Conservation (phyloP, 2,113 vertebrate species). For the Marmota flaviventris region DNA sequence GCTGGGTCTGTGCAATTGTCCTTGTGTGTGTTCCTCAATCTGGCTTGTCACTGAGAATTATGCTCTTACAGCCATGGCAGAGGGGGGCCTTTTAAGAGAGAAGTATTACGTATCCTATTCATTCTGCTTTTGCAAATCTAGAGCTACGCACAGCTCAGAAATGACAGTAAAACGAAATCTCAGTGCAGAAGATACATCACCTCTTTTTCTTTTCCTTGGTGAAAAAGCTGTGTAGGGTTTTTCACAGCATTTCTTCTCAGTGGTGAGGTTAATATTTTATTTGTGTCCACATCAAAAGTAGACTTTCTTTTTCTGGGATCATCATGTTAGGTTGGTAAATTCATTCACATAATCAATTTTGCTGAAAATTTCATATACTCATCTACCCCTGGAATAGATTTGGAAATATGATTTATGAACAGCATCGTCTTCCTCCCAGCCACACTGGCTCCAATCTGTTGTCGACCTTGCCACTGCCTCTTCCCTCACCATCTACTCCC, state of each 20-base stretch:
- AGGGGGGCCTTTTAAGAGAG: slow-evolving; percentile 62
- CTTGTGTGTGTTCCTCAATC: slow-evolving; percentile 42
- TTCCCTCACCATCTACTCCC: not conserved
- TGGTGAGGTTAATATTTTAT: slow-evolving; percentile 57
- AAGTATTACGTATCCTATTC: slow-evolving; percentile 47
- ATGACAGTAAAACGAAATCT: slow-evolving; percentile 45
- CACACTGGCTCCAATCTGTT: not conserved
- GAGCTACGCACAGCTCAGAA: slow-evolving; percentile 3
- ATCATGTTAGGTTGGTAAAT: slow-evolving; percentile 12
- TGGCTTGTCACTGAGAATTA: slow-evolving; percentile 69
- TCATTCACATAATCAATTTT: slow-evolving; percentile 39
- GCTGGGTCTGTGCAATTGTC: slow-evolving; percentile 52
- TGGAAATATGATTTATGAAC: not conserved
- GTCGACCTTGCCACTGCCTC: not conserved
- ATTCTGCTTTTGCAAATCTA: slow-evolving; percentile 62
- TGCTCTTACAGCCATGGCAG: slow-evolving; percentile 38
- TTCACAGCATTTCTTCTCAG: not conserved
- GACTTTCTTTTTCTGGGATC: not conserved
- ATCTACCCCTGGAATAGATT: not conserved
- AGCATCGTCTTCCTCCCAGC: not conserved
- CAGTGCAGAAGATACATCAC: slow-evolving; percentile 20
- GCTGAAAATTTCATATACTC: not conserved
- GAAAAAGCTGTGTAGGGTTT: not conserved
- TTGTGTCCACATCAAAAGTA: slow-evolving; percentile 17
- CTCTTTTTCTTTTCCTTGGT: not conserved